Conservation (phyloP, 2,113 vertebrate species). For the Hyla sarda region DNA sequence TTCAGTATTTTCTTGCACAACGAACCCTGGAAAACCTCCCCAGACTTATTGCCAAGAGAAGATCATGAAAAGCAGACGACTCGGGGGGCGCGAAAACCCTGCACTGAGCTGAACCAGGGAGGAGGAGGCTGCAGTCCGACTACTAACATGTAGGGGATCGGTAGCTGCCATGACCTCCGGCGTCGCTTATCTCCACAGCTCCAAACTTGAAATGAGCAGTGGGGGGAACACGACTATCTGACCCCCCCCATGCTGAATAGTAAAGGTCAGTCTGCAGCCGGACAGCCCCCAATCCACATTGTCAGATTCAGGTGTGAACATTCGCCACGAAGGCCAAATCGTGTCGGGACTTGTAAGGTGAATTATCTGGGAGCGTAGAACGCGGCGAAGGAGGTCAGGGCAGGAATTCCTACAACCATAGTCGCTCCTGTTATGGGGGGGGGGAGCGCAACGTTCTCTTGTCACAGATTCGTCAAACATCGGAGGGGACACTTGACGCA, state of each 20-base stretch:
- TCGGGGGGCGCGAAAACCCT: background rate
- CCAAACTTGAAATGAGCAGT: too few relatives aligned
- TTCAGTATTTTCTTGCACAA: background rate
- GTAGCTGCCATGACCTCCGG: too few relatives aligned
- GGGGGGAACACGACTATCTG: too few relatives aligned
- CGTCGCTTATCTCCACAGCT: too few relatives aligned
- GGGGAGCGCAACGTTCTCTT: too few relatives aligned
- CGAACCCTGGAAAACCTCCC: background rate
- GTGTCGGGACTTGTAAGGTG: background rate
- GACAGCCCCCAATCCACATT: background rate
- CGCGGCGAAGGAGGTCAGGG: background rate
- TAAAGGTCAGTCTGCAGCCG: background rate
- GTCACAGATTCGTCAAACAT: too few relatives aligned
- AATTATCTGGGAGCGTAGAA: background rate
- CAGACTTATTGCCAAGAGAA: background rate
- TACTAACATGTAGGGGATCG: background rate
- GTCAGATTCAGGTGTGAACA: background rate
- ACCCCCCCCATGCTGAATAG: too few relatives aligned
- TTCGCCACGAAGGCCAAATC: background rate
- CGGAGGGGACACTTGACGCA: too few relatives aligned
- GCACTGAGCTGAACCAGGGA: background rate
- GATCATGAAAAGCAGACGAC: background rate
- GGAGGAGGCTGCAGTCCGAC: background rate
- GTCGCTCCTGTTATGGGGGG: too few relatives aligned
- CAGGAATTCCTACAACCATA: background rate